phyloP scores from a whole-genome alignment of 2,113 vertebrate genomes.

The Carollia perspicillata region DNA sequence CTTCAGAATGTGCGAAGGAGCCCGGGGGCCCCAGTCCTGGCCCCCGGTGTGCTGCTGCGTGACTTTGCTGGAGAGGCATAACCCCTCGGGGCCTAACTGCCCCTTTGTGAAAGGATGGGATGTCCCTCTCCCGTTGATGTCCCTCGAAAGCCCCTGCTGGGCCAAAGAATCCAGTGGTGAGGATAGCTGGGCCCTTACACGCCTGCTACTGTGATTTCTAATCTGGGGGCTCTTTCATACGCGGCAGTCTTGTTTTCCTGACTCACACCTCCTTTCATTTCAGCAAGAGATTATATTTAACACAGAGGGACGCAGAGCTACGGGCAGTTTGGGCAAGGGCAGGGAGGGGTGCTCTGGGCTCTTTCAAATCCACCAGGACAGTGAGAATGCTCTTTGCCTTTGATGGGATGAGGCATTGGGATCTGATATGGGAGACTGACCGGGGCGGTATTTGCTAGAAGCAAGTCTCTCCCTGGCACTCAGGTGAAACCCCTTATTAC shows the following conservation, averaged over 20 bases:
- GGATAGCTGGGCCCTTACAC: neutral
- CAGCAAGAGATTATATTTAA: neutral
- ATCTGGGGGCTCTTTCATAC: neutral
- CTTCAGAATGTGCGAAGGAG: neutral
- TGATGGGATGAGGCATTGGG: neutral
- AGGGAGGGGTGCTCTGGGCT: neutral
- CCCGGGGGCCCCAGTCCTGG: neutral
- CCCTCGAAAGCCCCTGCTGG: neutral
- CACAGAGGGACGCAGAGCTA: neutral
- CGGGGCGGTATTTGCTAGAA: neutral
- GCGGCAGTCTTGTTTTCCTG: neutral
- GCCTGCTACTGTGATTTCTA: neutral
- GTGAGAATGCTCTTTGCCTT: neutral
- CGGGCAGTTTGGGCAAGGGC: neutral
- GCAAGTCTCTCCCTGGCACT: neutral
- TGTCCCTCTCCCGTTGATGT: too few species aligned
- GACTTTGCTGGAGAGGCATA: neutral
- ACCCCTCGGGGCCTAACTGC: neutral
- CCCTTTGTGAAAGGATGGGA: neutral
- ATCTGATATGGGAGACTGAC: rapidly evolving
- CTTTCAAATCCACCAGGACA: neutral
- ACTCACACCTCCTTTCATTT: neutral
- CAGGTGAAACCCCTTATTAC: neutral
- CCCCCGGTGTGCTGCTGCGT: neutral
- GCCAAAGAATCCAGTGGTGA: neutral